Conservation (phyloP, 2,113 vertebrate genomes). For the Benthochromis sp. region DNA sequence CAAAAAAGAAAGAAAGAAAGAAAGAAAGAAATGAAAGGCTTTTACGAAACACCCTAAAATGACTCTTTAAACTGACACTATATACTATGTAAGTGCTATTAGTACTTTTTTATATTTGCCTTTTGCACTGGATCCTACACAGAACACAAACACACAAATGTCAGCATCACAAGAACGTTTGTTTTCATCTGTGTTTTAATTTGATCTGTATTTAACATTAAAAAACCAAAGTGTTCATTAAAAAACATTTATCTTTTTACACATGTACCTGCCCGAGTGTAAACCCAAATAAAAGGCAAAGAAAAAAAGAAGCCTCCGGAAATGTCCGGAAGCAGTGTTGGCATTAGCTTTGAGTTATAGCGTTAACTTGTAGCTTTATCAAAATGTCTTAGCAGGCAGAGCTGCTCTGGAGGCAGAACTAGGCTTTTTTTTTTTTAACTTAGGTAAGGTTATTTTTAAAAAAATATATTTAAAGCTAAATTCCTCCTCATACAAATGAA, state of each 20-base stretch:
- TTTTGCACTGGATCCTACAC: neutral
- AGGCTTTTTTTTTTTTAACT: neutral
- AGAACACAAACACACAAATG: neutral
- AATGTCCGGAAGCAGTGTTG: neutral
- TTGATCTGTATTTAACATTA: neutral
- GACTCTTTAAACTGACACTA: neutral
- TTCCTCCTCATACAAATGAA: neutral
- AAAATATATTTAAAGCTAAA: neutral
- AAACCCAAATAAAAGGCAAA: neutral
- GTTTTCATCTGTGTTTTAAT: neutral
- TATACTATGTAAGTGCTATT: neutral
- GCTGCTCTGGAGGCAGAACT: constrained; percentile 14
- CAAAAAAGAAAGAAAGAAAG: neutral
- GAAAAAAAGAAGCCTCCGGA: neutral
- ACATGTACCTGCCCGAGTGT: neutral
- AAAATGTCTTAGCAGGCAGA: neutral
- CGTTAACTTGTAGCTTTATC: constrained; percentile 2
- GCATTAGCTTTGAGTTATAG: neutral
- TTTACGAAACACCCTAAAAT: neutral
- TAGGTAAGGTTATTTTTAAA: neutral
- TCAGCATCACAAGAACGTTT: neutral
- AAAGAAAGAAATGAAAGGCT: neutral
- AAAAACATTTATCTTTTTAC: neutral
- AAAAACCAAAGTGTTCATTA: neutral
- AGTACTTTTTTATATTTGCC: neutral